Percentiles rank a stretch among this genome's conserved stretches.
Evolutionary conservation across 2,797 vertebrate genomes (phyloP).

Genomic region (Danio albolineatus): DNA sequence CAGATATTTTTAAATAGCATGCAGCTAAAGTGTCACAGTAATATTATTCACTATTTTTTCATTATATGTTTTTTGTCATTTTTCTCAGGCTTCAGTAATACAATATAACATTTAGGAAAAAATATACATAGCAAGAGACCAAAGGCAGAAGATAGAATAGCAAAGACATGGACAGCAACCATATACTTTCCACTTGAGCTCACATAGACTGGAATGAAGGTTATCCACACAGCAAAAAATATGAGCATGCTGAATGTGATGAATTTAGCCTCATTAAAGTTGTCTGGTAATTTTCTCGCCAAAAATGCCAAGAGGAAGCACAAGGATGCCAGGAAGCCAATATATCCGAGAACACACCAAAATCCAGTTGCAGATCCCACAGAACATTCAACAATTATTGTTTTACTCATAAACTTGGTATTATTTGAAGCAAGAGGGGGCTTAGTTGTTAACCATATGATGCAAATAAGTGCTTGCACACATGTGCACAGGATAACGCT

Average conservation of each 20-base stretch:
- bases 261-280: constrained; percentile 79
- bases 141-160: constrained; percentile 76
- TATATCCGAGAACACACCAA: constrained; percentile 78
- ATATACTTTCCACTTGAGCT: constrained; percentile 79
- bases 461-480: constrained; percentile 74
- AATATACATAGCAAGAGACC: constrained; percentile 79
- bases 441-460: constrained; percentile 71
- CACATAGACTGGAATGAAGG: constrained; percentile 78
- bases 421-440: constrained; percentile 72
- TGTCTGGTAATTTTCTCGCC: constrained; percentile 76
- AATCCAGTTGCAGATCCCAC: constrained; percentile 75
- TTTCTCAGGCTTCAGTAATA: constrained; percentile 74
- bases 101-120: constrained; percentile 77
- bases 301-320: constrained; percentile 77
- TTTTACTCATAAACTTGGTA: constrained; percentile 66
- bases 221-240: constrained; percentile 81
- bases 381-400: constrained; percentile 74
- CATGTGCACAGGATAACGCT: constrained; percentile 72
- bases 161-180: constrained; percentile 78
- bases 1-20: too few relatives aligned
- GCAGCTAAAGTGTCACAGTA: too few relatives aligned
- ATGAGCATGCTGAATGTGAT: constrained; percentile 82
- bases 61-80: constrained; percentile 73
- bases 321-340: constrained; percentile 74
- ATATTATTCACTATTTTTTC: constrained; percentile 56